phyloP scores from a whole-genome alignment of 2,888 invertebrate genomes.

The Tuta absoluta region DNA sequence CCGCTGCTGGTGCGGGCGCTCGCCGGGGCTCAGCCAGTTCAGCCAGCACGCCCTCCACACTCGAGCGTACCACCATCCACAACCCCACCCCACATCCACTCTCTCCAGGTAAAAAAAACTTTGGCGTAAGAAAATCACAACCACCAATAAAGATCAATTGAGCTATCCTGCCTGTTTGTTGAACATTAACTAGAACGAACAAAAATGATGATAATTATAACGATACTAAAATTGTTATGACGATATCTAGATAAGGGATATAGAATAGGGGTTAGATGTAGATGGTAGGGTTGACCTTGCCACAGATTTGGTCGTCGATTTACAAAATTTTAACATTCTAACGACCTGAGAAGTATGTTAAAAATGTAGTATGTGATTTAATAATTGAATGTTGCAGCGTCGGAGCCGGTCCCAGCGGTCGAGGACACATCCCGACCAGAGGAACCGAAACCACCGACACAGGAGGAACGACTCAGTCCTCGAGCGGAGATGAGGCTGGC shows the following conservation, averaged over 20 bases:
- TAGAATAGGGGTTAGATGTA: no score
- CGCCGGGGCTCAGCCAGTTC: constrained; percentile 80
- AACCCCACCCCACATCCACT: constrained; percentile 66
- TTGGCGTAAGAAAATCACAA: no score
- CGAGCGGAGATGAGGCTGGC: constrained; percentile 85
- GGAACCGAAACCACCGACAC: constrained; percentile 59
- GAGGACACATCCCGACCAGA: constrained; percentile 56
- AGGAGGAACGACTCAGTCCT: constrained; percentile 81
- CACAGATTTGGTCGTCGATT: no score
- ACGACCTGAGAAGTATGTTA: no score
- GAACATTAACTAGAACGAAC: no score
- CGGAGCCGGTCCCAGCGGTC: constrained; percentile 66
- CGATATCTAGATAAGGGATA: no score
- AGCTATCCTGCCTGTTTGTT: no score
- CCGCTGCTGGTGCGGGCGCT: constrained; percentile 61
- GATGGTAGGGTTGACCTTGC: no score
- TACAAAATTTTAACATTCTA: no score
- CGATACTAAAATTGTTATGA: no score
- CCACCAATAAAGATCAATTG: not conserved
- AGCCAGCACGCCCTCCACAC: constrained; percentile 83
- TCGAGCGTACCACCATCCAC: constrained; percentile 79
- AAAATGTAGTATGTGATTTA: no score
- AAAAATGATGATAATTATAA: no score
- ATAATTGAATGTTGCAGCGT: constrained; percentile 45
- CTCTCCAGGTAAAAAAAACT: constrained; percentile 45